A percentile compares a stretch with the other conserved stretches of the same genome.
Evolutionary conservation across 2,113 vertebrate species (phyloP).

Genomic region (Hyla sarda): DNA sequence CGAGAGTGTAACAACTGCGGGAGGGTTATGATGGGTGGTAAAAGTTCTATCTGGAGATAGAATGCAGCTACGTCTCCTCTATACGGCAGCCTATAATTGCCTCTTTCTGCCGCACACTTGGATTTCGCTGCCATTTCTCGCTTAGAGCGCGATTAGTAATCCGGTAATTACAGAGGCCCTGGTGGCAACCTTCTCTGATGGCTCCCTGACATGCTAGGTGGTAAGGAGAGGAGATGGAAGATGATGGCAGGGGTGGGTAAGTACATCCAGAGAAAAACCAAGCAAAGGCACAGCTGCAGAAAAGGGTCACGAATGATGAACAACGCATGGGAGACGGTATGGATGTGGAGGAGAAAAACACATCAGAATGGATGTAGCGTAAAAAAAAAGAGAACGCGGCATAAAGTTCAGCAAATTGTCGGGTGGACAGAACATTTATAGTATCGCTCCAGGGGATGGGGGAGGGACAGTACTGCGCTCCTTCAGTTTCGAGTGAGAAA

Average conservation of each 20-base stretch:
- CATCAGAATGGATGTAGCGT: not conserved
- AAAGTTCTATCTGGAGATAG: not conserved
- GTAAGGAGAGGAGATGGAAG: not conserved
- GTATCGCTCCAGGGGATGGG: not conserved
- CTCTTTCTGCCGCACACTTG: not conserved
- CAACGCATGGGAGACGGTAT: not conserved
- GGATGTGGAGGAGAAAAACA: not conserved
- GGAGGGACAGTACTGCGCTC: not conserved
- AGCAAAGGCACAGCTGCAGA: not conserved
- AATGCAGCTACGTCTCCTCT: not conserved
- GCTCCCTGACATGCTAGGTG: not conserved
- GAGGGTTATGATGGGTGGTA: not conserved
- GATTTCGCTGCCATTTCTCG: not conserved
- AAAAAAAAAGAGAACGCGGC: not conserved
- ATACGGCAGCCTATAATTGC: conserved; percentile 15
- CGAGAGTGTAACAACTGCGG: not conserved
- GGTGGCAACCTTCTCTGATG: conserved; percentile 11
- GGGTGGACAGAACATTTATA: conserved; percentile 30
- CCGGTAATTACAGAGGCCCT: conserved; percentile 46
- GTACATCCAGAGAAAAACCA: not conserved
- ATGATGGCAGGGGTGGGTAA: not conserved
- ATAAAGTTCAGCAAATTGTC: not conserved
- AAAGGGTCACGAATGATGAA: not conserved
- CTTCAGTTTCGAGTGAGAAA: not conserved
- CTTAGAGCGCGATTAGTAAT: conserved; percentile 45